Evolutionary conservation across 2,797 vertebrate genomes (phyloP), one percentile per base, ranked within the genome.

Genomic region (Bufotes viridis): DNA sequence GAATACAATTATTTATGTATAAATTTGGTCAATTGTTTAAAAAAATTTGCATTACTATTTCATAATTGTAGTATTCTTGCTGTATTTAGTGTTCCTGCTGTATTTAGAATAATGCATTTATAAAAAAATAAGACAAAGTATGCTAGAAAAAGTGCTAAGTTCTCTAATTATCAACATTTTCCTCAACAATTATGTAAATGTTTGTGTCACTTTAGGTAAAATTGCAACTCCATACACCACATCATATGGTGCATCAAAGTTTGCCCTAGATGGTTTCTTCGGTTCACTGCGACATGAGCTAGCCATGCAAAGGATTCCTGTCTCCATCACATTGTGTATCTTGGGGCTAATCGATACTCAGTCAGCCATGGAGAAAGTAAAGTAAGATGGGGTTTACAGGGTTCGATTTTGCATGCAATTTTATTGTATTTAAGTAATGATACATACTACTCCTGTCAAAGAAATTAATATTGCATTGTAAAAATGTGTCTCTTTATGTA

Each of bases 261-360:
- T 95, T 90, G 96, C 97, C 0, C 85, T 97, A 91, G 96, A 95
- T 7, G 96, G 97, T n/a, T 98, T 97, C 92, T 98, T 97, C 18
- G 91, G 94, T 69, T 91, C 95, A 0, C 91, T 98, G 84, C 90
- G 88, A 75, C 95, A 96, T 2, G 97, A 99, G 86, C 92, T 98
- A 87, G 85, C 90, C 0, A 95, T 97, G 96, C 95, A 95, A 93
- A 93, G 90, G 20, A 96, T 93, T 88, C 95, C 96, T 0, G 91
- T 97, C 69, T 96, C 96, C 2, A 12, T 97, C 87, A 97, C 96
- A 0, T 78, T 97, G 17, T 97, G 96, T 78, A 92, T 95, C 78
- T 94, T 98, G 82, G 97, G 97, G 24, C 93, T 97, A 79, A 96
- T 95, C 0, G 96, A 97, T 58, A 97, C 95, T 0, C 92, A 96